Evolutionary conservation across 2,888 invertebrate species (phyloP).

Genomic region (Drosophila cracens): DNA sequence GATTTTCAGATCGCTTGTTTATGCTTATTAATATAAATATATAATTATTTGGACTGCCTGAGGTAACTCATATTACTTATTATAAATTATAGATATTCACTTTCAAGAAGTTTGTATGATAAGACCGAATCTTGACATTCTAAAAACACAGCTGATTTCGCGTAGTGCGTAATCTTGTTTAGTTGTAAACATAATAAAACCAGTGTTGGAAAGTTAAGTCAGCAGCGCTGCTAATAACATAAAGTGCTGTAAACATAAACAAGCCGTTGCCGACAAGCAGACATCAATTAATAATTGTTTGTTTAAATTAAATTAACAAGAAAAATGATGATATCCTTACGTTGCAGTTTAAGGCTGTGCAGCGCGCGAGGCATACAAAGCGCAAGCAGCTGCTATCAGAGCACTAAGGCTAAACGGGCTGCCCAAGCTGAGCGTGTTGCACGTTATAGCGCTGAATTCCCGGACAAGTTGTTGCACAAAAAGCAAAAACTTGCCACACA

Average conservation of each 20-base stretch:
- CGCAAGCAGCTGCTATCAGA: slow-evolving; percentile 23
- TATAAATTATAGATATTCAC: neutral
- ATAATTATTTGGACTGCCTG: neutral
- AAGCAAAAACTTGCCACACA: slow-evolving; percentile 74
- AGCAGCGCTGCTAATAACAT: neutral
- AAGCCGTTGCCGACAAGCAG: slow-evolving; percentile 26
- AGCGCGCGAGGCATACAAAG: slow-evolving; percentile 13
- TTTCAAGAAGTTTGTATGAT: neutral
- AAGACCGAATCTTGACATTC: neutral
- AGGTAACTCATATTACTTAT: neutral
- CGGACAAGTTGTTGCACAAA: slow-evolving; percentile 78
- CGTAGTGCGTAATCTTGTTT: neutral
- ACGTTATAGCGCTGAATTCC: slow-evolving; percentile 73
- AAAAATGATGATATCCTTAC: slow-evolving; percentile 51
- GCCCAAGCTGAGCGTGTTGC: slow-evolving; percentile 42
- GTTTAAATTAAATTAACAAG: neutral
- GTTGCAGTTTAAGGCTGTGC: slow-evolving; percentile 38
- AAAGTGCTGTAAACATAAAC: slow-evolving; percentile 40
- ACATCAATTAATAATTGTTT: neutral
- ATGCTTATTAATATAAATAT: neutral
- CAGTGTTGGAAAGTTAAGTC: slow-evolving; percentile 2
- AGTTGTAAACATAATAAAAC: slow-evolving; percentile 56
- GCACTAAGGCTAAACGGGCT: slow-evolving; percentile 54
- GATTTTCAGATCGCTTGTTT: neutral
- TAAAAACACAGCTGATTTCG: neutral